These are phyloP conservation scores for Maconellicoccus hirsutus DNA, from an alignment of 1,140 invertebrate genomes.

Conservation along the genomic window DNA sequence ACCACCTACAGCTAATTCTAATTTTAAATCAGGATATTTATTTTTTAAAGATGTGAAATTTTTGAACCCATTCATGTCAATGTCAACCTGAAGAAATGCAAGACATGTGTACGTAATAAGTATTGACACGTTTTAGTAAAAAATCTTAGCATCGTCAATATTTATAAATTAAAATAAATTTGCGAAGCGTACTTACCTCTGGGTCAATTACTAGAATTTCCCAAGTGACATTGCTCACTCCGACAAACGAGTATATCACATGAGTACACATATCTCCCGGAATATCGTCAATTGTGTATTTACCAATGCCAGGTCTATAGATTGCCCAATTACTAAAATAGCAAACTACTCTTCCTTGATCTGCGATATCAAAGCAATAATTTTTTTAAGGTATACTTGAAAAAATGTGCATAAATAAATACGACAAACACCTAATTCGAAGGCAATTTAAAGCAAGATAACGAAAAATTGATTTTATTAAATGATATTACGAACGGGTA, in stretches of 20 bases:
- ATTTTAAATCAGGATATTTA: constrained; percentile 60
- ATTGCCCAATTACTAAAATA: constrained; percentile 89
- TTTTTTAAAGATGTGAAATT: constrained; percentile 64
- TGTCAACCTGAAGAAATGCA: constrained; percentile 44
- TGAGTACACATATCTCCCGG: constrained; percentile 74
- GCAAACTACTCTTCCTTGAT: constrained; percentile 51
- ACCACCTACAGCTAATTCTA: constrained; percentile 68
- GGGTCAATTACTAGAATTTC: constrained; percentile 65
- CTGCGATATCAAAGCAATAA: neutral
- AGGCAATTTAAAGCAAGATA: too few relatives aligned
- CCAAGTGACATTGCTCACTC: constrained; percentile 64
- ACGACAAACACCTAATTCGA: too few relatives aligned
- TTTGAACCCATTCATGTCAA: constrained; percentile 61
- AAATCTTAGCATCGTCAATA: too few relatives aligned
- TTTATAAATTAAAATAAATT: too few relatives aligned
- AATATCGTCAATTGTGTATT: constrained; percentile 69
- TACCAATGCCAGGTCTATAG: constrained; percentile 67
- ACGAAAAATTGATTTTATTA: too few relatives aligned
- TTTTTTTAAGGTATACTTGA: neutral
- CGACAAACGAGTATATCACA: constrained; percentile 81
- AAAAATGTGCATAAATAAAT: too few relatives aligned
- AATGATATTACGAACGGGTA: too few relatives aligned
- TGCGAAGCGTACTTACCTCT: constrained; percentile 50
- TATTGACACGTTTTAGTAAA: neutral
- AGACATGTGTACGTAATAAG: neutral